These are phyloP conservation scores for Chiloscyllium plagiosum DNA, from an alignment of 2,113 vertebrate genomes.

Conservation along the genomic window DNA sequence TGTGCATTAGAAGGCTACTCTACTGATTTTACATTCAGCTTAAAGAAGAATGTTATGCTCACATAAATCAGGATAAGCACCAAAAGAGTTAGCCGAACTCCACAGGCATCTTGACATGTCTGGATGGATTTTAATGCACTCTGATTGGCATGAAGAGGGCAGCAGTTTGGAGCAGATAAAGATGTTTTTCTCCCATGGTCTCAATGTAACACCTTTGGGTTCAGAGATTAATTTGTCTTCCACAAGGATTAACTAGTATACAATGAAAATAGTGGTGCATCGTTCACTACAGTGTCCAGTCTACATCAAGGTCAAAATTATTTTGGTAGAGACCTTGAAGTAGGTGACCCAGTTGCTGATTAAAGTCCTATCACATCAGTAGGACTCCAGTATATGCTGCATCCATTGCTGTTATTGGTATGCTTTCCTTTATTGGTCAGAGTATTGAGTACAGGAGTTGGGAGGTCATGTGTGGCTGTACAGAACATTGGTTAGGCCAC, in stretches of 20 bases:
- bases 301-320: not conserved
- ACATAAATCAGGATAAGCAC: not conserved
- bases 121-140: not conserved
- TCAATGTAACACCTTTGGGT: not conserved
- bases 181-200: not conserved
- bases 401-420: not conserved
- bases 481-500: no score
- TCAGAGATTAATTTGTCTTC: no score
- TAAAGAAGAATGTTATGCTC: not conserved
- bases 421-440: no score
- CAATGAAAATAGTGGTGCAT: not conserved
- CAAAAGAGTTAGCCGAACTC: not conserved
- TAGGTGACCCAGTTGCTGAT: not conserved
- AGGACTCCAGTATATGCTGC: not conserved
- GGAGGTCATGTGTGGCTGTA: no score
- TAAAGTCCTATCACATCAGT: not conserved
- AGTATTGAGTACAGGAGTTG: no score
- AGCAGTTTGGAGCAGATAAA: not conserved
- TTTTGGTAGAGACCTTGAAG: not conserved
- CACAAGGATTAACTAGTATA: not conserved
- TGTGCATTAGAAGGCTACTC: not conserved
- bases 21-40: not conserved
- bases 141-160: not conserved
- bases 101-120: not conserved
- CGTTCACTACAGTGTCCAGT: not conserved